Conservation (phyloP, 1,140 invertebrate species). For the Drosophila erecta region DNA sequence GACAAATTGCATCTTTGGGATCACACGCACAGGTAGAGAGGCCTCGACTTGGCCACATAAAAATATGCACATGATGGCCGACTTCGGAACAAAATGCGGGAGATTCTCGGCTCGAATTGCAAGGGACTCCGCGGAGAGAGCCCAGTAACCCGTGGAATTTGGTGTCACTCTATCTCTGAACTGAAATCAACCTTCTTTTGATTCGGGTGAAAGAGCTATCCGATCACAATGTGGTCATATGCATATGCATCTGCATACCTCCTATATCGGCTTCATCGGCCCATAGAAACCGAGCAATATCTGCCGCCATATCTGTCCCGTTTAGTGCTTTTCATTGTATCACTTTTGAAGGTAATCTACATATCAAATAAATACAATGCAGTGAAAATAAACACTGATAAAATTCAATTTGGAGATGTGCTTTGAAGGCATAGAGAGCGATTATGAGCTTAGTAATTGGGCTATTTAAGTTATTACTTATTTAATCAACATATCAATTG, state of each 20-base stretch:
- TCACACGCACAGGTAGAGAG: constrained; percentile 65
- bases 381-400: constrained; percentile 9
- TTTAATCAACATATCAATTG: no score
- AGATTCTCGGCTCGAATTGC: constrained; percentile 49
- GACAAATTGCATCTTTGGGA: constrained; percentile 81
- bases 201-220: constrained; percentile 32
- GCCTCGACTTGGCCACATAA: constrained; percentile 50
- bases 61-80: constrained; percentile 73
- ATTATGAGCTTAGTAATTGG: constrained; percentile 16
- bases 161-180: constrained; percentile 24
- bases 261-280: constrained; percentile 2
- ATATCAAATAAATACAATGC: constrained; percentile 19
- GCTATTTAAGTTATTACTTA: not conserved
- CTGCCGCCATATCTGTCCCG: constrained; percentile 32
- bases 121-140: constrained; percentile 14
- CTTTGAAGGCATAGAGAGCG: not conserved
- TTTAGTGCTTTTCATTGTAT: constrained; percentile 44
- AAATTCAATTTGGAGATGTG: constrained; percentile 22
- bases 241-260: constrained; percentile 16
- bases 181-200: constrained; percentile 41
- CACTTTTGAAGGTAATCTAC: constrained; percentile 26
- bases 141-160: constrained; percentile 50
- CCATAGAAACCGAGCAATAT: constrained; percentile 21
- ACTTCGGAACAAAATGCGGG: constrained; percentile 26
- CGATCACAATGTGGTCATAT: constrained; percentile 1